Evolutionary conservation across 2,797 vertebrate species (phyloP).

Genomic region (Diplodus puntazzo): DNA sequence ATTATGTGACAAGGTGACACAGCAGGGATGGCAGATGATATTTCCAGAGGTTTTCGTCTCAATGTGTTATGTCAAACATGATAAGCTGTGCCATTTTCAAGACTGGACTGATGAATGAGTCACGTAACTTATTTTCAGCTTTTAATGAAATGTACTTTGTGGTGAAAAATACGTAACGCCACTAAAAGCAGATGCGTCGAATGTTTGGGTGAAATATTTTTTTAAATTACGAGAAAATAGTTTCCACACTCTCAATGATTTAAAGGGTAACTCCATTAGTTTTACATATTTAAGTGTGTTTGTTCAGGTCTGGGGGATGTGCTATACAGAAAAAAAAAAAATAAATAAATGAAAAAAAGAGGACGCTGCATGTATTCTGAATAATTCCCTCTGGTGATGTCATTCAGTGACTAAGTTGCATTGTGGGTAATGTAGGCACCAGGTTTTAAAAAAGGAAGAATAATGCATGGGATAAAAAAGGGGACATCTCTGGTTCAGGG

Average conservation of each 20-base stretch:
- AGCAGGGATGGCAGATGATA: slow-evolving; percentile 73
- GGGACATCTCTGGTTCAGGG: too few species aligned
- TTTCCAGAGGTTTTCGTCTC: slow-evolving; percentile 70
- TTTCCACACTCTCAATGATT: neutral
- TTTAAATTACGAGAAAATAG: slow-evolving; percentile 13
- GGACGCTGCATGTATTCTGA: too few species aligned
- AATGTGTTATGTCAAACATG: slow-evolving; percentile 65
- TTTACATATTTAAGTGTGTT: too few species aligned
- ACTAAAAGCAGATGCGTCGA: slow-evolving; percentile 11
- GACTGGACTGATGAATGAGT: slow-evolving; percentile 60
- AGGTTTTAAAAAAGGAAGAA: too few species aligned
- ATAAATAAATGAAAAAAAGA: too few species aligned
- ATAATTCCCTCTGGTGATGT: too few species aligned
- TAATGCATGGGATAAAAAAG: too few species aligned
- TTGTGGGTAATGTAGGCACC: too few species aligned
- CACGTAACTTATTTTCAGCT: slow-evolving; percentile 39
- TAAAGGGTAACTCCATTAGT: too few species aligned
- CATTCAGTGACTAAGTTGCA: too few species aligned
- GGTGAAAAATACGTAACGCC: neutral
- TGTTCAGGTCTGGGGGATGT: too few species aligned
- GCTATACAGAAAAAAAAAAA: too few species aligned
- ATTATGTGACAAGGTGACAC: slow-evolving; percentile 76
- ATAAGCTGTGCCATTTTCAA: slow-evolving; percentile 65
- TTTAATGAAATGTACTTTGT: slow-evolving; percentile 39
- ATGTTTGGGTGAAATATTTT: slow-evolving; percentile 29